These are phyloP conservation scores for Castor canadensis DNA, from an alignment of 2,113 vertebrate genomes.

Conservation along the genomic window DNA sequence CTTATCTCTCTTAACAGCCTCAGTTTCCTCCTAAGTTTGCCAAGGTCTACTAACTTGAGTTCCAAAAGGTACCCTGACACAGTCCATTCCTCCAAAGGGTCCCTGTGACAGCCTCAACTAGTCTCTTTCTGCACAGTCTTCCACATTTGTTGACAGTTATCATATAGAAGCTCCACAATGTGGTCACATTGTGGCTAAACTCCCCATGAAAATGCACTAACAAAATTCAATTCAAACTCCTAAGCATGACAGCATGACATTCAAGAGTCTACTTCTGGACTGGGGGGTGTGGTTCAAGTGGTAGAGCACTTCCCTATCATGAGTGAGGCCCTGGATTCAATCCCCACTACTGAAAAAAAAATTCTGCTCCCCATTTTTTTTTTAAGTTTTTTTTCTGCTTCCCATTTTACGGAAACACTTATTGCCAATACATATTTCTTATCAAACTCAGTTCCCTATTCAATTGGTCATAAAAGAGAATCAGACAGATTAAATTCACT, in stretches of 20 bases:
- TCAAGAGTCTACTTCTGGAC: too few relatives aligned
- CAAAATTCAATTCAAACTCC: neutral
- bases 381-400: too few relatives aligned
- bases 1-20: neutral
- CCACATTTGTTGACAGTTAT: too few relatives aligned
- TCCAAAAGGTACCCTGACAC: neutral
- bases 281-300: too few relatives aligned
- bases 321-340: too few relatives aligned
- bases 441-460: conserved; percentile 14
- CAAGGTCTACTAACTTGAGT: neutral
- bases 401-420: conserved; percentile 45
- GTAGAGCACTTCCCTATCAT: too few relatives aligned
- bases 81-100: neutral
- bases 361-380: too few relatives aligned
- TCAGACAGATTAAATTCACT: neutral
- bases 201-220: neutral
- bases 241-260: neutral
- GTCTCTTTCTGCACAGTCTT: too few relatives aligned
- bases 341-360: too few relatives aligned
- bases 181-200: neutral
- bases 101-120: neutral
- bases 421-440: neutral
- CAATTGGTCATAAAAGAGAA: conserved; percentile 3
- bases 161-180: neutral
- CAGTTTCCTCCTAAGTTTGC: neutral